Evolutionary conservation across 2,797 vertebrate genomes (phyloP), one percentile per base, ranked within the genome.

Genomic region (Carduelis carduelis): DNA sequence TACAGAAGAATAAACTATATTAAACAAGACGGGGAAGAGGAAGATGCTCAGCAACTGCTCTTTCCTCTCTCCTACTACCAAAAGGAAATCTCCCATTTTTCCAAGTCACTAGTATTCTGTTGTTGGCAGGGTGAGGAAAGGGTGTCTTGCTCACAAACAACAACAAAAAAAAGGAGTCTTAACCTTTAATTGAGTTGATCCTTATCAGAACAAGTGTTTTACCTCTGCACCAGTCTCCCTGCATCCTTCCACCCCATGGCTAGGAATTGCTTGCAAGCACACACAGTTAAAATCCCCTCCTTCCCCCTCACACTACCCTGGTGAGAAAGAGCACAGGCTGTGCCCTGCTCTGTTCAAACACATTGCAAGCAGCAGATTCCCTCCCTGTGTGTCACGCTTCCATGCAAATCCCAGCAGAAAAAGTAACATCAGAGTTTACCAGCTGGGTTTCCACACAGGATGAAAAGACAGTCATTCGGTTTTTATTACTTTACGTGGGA

Each of bases 1-100:
- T 79, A 68, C 27, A 91, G 78, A 90, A 49, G 69, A 93, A 94
- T 87, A 86, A 91, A 84, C 60, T 46, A 41, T 28, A 90, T 55
- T 74, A 71, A 93, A 92, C 44, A 46, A 75, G 74, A 81, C 1
- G 0, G 26, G 19, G 17, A 53, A 23, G 18, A 81, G 37, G 60
- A 43, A 76, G 76, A 77, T 63, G 34, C 70, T 89, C 77, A 82
- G 60, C 63, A 74, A 78, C 32, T 79, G 55, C 8, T 90, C 60
- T 65, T 65, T 57, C 56, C 21, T 55, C 66, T 72, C 80, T 80
- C 52, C 50, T 83, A 52, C 56, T 41, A 70, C 32, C 32, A 89
- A 46, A 70, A 80, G 14, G 23, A 71, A 79, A 83, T 28, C 26
- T 84, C 49, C 11, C 9, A 2, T 70, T 84, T 65, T 89, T 57